Conservation (phyloP, 1,140 invertebrate species). For the Phymastichus coffea region DNA sequence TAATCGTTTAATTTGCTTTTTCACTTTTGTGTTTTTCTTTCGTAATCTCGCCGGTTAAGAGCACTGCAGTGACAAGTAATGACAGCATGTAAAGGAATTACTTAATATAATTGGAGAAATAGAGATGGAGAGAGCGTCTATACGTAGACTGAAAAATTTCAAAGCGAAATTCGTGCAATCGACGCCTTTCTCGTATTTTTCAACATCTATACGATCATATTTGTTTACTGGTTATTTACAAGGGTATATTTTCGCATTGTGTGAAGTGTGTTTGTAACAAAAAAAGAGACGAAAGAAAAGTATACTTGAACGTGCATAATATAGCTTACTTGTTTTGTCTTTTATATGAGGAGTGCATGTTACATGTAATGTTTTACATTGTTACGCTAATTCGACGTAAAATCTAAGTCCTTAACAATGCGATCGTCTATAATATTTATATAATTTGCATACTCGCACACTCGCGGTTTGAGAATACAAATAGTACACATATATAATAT, state of each 20-base stretch:
- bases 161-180: no score
- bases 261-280: neutral
- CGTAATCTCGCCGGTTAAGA: no score
- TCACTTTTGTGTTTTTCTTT: no score
- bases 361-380: no score
- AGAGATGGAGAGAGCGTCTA: no score
- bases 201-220: neutral
- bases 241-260: neutral
- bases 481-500: no score
- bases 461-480: no score
- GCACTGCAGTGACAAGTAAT: constrained; percentile 26
- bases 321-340: no score
- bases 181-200: no score
- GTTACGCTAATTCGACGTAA: neutral
- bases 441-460: neutral
- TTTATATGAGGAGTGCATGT: no score
- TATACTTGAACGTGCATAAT: no score
- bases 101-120: no score
- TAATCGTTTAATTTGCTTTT: constrained; percentile 24
- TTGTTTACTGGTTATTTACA: constrained; percentile 18
- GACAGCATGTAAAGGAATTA: constrained; percentile 17
- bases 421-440: neutral
- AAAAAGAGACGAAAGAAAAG: constrained; percentile 10
- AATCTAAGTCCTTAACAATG: neutral
- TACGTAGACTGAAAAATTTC: constrained; percentile 22